Evolutionary conservation across 2,797 vertebrate species (phyloP), one percentile per base, ranked within the genome.

Genomic region (Pelodytes ibericus): DNA sequence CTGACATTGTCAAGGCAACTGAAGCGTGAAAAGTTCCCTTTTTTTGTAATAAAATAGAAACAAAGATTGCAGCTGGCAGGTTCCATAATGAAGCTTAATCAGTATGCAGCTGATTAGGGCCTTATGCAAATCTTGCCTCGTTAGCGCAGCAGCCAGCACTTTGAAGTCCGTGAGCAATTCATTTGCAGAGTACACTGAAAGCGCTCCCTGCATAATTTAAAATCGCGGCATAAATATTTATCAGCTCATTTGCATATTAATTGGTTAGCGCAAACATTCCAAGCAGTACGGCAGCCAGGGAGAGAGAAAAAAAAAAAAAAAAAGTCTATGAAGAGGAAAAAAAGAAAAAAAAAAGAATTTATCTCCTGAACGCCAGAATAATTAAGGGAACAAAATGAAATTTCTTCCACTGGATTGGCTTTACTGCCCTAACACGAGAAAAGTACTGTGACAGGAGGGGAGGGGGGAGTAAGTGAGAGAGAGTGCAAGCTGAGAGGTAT

Each of bases 81-180:
- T 91, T 94, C 95, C 94, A 95, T 98, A 99, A 99, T 98, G 95
- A 99, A 96, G 94, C 93, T 94, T 98, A 98, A 99, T 99, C 97
- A 99, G 96, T 98, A 98, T 99, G 95, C 96, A 93, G 90, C 94
- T 99, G 96, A 99, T 99, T 99, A 98, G 96, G 97, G 94, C 92
- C 93, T 89, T 98, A 99, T 98, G 97, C 96, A 99, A 98, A 99
- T 99, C 92, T 93, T 83, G 91, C 94, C 95, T 98, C 94, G 95
- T 98, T 99, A 99, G 96, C 91, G 90, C 93, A 92, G 94, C 95
- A 95, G 94, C 89, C 89, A 89, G 86, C 94, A 94, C 96, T 99
- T 99, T 99, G 97, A 99, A 99, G 97, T 98, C 96, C 94, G 92
- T 88, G 92, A 98, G 96, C 95, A 93, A 97, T 96, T 96, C 96